phyloP scores from a whole-genome alignment of 2,113 vertebrate species.

The Bambusicola thoracicus region DNA sequence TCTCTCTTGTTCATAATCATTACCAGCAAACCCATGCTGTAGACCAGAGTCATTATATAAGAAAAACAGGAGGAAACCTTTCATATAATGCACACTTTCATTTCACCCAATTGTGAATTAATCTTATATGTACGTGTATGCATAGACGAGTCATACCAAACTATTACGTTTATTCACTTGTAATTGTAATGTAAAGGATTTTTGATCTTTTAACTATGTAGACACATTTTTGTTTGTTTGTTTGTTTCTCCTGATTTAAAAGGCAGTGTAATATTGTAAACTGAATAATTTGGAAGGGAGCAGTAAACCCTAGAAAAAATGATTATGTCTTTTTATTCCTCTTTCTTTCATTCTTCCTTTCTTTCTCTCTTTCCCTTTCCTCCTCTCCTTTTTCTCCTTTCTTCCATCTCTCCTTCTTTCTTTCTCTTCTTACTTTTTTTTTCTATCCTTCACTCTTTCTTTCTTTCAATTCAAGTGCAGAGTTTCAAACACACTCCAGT shows the following conservation, averaged over 20 bases:
- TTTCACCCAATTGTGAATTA: not conserved
- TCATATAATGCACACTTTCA: not conserved
- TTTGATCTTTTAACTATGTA: not conserved
- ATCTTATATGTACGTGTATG: not conserved
- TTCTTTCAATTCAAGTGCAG: not conserved
- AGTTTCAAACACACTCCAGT: not conserved
- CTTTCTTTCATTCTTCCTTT: no score
- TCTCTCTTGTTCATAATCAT: not conserved
- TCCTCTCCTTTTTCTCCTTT: not conserved
- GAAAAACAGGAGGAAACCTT: not conserved
- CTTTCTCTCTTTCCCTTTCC: not conserved
- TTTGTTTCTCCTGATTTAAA: not conserved
- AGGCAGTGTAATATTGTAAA: not conserved
- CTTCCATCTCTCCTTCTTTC: no score
- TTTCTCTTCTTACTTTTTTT: not conserved
- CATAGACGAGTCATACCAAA: not conserved
- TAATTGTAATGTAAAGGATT: not conserved
- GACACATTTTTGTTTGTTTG: not conserved
- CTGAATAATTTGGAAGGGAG: not conserved
- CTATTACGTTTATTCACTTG: not conserved
- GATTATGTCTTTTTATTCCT: not conserved
- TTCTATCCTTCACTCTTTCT: not conserved
- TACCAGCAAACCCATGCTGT: not conserved
- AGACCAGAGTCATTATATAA: not conserved
- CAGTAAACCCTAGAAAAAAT: not conserved